Evolutionary conservation across 2,888 invertebrate genomes (phyloP).

Genomic region (Oscheius onirici): DNA sequence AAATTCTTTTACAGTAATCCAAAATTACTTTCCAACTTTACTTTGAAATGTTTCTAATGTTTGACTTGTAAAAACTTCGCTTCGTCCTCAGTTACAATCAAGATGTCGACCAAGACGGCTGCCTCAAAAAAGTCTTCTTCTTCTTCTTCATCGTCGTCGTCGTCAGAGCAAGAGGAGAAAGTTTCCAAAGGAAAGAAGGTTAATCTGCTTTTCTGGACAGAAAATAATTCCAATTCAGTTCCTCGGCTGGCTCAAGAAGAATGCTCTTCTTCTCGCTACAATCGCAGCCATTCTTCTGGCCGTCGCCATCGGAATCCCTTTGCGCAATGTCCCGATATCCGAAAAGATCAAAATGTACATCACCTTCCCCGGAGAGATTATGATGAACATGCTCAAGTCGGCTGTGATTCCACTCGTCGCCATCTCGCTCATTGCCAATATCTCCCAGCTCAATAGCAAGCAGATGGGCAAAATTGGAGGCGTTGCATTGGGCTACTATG

Average conservation of each 20-base stretch:
- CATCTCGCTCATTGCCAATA: conserved; percentile 77
- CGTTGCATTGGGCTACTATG: conserved; percentile 78
- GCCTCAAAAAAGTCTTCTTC: too few relatives aligned
- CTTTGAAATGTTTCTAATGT: too few relatives aligned
- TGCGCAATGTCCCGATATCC: conserved; percentile 62
- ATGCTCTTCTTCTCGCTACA: conserved; percentile 77
- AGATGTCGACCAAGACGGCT: too few relatives aligned
- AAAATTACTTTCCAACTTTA: too few relatives aligned
- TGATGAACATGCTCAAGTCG: conserved; percentile 80
- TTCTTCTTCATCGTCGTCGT: too few relatives aligned
- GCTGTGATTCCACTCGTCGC: conserved; percentile 79
- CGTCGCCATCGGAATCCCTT: conserved; percentile 76
- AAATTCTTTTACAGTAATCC: too few relatives aligned
- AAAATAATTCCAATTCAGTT: too few relatives aligned
- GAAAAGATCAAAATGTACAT: conserved; percentile 76
- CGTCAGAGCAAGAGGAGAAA: too few relatives aligned
- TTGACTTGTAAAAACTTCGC: too few relatives aligned
- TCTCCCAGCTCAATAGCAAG: conserved; percentile 78
- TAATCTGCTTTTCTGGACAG: too few relatives aligned
- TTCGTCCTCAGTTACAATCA: too few relatives aligned
- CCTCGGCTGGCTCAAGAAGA: conserved; percentile 74
- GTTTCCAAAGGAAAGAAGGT: too few relatives aligned
- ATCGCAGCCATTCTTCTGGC: conserved; percentile 77
- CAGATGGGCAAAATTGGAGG: conserved; percentile 78
- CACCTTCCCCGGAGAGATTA: conserved; percentile 79